A percentile compares a stretch with the other conserved stretches of the same genome.
Evolutionary conservation across 1,140 invertebrate species (phyloP).

Genomic region (Chironomus tepperi): DNA sequence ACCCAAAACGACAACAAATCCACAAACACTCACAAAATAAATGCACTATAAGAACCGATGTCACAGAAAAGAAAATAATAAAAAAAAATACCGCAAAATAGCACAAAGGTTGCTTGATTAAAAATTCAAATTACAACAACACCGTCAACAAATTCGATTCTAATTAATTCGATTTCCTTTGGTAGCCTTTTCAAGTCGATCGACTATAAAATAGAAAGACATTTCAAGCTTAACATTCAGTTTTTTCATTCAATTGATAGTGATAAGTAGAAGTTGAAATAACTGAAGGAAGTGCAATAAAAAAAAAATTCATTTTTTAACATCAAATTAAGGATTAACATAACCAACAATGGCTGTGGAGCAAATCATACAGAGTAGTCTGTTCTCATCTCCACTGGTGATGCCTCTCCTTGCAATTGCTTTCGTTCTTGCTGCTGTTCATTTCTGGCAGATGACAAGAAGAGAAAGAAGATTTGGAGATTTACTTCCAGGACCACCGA

Average conservation of each 20-base stretch:
- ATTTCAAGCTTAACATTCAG: background rate
- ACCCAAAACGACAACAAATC: no score
- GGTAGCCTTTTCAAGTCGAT: background rate
- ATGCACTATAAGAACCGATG: no score
- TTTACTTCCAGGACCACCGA: constrained; percentile 31
- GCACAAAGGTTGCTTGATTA: background rate
- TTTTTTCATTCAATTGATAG: background rate
- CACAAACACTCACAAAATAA: no score
- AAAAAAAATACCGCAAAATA: background rate
- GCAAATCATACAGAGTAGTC: constrained; percentile 33
- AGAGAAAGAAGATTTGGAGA: constrained; percentile 30
- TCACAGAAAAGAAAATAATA: no score
- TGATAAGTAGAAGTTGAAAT: background rate
- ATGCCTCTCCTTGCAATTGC: constrained; percentile 33
- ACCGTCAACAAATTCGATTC: background rate
- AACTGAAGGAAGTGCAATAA: background rate
- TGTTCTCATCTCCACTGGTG: constrained; percentile 27
- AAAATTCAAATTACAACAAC: background rate
- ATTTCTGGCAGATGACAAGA: constrained; percentile 32
- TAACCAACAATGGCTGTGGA: constrained; percentile 32
- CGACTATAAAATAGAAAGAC: background rate
- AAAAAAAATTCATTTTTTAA: background rate
- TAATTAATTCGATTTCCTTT: background rate
- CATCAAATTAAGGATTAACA: background rate
- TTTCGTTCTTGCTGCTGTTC: constrained; percentile 31